Conservation (phyloP, 2,888 invertebrate genomes). For the Ariolimax columbianus region DNA sequence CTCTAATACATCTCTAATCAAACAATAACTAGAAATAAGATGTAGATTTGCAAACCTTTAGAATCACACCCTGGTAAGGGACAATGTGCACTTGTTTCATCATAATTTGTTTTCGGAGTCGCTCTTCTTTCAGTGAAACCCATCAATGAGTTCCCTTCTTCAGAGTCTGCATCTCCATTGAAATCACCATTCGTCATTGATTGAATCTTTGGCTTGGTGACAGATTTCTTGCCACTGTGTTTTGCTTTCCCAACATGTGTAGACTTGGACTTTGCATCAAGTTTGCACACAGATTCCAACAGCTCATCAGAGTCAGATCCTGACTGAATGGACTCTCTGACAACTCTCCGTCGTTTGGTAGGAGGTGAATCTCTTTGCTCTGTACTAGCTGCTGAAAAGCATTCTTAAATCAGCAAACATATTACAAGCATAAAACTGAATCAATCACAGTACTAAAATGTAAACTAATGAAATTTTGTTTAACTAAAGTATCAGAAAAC, state of each 20-base stretch:
- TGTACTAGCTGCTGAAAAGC: constrained; percentile 2
- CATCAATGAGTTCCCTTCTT: constrained; percentile 51
- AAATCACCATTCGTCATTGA: constrained; percentile 42
- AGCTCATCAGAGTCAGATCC: constrained; percentile 54
- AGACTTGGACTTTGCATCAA: constrained; percentile 19
- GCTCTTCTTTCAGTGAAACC: constrained; percentile 65
- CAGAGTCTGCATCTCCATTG: constrained; percentile 54
- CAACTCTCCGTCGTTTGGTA: constrained; percentile 48
- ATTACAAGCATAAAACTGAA: not conserved
- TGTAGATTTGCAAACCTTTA: constrained; percentile 79
- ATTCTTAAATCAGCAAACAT: not conserved
- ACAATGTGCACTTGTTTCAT: constrained; percentile 79
- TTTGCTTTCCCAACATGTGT: constrained; percentile 40
- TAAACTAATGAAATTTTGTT: no score
- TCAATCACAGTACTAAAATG: no score
- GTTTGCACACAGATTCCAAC: constrained; percentile 23
- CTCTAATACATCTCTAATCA: not conserved
- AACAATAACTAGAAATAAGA: constrained; percentile 9
- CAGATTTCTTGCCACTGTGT: constrained; percentile 28
- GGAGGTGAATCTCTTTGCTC: constrained; percentile 21
- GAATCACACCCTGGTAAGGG: constrained; percentile 93
- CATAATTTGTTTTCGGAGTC: constrained; percentile 70
- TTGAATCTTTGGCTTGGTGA: constrained; percentile 23
- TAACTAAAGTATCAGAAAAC: no score
- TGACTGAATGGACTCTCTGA: constrained; percentile 36